phyloP scores from a whole-genome alignment of 2,113 vertebrate species.

The Todiramphus chloris region DNA sequence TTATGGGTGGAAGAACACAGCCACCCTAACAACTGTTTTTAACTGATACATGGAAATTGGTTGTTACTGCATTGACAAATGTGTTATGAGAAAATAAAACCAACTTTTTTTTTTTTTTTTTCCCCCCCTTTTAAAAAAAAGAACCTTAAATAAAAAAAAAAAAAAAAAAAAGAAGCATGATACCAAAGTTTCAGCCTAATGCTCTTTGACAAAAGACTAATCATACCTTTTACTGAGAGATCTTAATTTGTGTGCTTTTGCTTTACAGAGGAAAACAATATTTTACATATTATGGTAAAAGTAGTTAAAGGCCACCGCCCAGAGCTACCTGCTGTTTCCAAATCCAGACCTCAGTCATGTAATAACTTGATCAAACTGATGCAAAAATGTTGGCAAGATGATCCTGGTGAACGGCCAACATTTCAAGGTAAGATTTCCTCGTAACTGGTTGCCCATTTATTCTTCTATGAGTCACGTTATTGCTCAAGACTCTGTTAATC shows the following conservation, averaged over 20 bases:
- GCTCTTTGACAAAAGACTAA: neutral
- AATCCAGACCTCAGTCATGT: conserved; percentile 85
- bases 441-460: conserved; percentile 10
- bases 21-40: neutral
- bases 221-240: neutral
- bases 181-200: neutral
- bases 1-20: neutral
- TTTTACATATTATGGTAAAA: conserved; percentile 98
- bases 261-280: conserved; percentile 92
- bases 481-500: conserved; percentile 58
- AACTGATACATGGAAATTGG: neutral
- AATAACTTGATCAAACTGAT: conserved; percentile 87
- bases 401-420: conserved; percentile 85
- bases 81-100: neutral
- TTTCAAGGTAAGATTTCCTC: conserved; percentile 87
- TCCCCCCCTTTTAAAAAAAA: neutral
- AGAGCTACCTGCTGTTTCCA: conserved; percentile 84
- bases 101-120: neutral
- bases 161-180: neutral
- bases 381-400: conserved; percentile 90
- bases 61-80: neutral
- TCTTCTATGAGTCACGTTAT: conserved; percentile 21
- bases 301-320: conserved; percentile 95
- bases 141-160: neutral
- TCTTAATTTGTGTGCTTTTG: neutral